Percentiles rank a stretch among this genome's conserved stretches.
Evolutionary conservation across 2,113 vertebrate species (phyloP).

Genomic region (Neopipo cinnamomea): DNA sequence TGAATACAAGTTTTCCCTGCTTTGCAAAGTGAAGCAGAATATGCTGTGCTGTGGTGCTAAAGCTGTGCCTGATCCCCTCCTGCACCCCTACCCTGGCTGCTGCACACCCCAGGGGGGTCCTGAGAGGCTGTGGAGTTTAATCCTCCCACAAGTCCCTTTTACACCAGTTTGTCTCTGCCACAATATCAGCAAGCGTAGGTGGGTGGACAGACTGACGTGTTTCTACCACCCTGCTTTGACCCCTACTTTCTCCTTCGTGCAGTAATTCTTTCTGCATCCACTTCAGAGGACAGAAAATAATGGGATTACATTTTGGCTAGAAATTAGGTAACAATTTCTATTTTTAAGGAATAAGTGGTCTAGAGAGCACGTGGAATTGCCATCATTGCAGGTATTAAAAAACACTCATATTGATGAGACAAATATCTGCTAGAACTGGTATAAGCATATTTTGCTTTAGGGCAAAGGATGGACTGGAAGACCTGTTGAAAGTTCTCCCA

Average conservation of each 20-base stretch:
- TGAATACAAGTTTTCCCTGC: not conserved
- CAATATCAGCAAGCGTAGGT: not conserved
- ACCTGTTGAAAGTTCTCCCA: not conserved
- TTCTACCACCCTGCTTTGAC: not conserved
- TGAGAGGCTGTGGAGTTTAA: not conserved
- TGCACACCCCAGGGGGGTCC: not conserved
- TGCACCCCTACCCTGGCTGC: not conserved
- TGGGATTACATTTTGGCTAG: not conserved
- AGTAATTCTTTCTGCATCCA: not conserved
- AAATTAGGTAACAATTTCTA: not conserved
- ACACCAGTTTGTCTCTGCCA: not conserved
- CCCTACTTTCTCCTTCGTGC: rapidly evolving
- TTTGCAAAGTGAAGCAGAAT: not conserved
- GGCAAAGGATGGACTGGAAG: not conserved
- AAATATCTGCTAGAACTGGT: not conserved
- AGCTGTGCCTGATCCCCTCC: not conserved
- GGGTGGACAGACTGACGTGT: not conserved
- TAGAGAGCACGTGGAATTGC: not conserved
- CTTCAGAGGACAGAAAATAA: not conserved
- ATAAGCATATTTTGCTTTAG: not conserved
- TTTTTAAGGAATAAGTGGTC: not conserved
- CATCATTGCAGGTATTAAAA: not conserved
- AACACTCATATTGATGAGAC: not conserved
- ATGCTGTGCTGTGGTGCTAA: not conserved
- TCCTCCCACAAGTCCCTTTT: not conserved